Conservation (phyloP, 2,797 vertebrate genomes). For the Euthynnus affinis region DNA sequence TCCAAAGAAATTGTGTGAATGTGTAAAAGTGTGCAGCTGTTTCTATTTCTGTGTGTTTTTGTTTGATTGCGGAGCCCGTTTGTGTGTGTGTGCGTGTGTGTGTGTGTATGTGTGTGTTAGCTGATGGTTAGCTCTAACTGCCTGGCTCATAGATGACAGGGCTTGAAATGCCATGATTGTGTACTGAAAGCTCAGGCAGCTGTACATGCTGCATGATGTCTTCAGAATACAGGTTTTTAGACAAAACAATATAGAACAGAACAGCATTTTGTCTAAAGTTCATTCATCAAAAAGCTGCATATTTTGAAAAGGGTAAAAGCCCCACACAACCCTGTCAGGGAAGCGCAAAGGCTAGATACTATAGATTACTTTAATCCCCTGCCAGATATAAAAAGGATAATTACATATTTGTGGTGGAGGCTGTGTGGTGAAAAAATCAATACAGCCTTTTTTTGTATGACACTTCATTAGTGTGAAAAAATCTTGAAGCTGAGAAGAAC, state of each 20-base stretch:
- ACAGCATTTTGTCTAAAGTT: slow-evolving; percentile 99
- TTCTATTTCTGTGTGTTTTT: slow-evolving; percentile 52
- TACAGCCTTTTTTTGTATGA: slow-evolving; percentile 99
- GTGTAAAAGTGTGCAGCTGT: slow-evolving; percentile 36
- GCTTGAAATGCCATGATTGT: slow-evolving; percentile 87
- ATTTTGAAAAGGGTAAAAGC: slow-evolving; percentile 99
- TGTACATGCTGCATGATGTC: slow-evolving; percentile 85
- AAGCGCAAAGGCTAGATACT: slow-evolving; percentile 99
- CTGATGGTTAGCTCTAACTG: slow-evolving; percentile 81
- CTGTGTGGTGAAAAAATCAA: slow-evolving; percentile 99
- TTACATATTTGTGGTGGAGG: slow-evolving; percentile 99
- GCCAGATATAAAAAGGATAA: slow-evolving; percentile 99
- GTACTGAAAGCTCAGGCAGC: slow-evolving; percentile 87
- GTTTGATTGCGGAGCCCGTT: slow-evolving; percentile 64
- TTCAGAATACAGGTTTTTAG: slow-evolving; percentile 89
- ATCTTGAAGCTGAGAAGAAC: slow-evolving; percentile 98
- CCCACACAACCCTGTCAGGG: slow-evolving; percentile 97
- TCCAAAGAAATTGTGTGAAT: slow-evolving; percentile 55
- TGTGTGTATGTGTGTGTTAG: slow-evolving; percentile 57
- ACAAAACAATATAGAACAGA: slow-evolving; percentile 93
- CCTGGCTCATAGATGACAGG: slow-evolving; percentile 81
- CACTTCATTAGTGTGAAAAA: slow-evolving; percentile 99
- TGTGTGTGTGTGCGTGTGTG: slow-evolving; percentile 56
- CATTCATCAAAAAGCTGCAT: slow-evolving; percentile 99
- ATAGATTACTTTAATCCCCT: slow-evolving; percentile 99